These are phyloP conservation scores for Ormyrus pomaceus DNA, from an alignment of 2,888 invertebrate genomes.

Conservation along the genomic window DNA sequence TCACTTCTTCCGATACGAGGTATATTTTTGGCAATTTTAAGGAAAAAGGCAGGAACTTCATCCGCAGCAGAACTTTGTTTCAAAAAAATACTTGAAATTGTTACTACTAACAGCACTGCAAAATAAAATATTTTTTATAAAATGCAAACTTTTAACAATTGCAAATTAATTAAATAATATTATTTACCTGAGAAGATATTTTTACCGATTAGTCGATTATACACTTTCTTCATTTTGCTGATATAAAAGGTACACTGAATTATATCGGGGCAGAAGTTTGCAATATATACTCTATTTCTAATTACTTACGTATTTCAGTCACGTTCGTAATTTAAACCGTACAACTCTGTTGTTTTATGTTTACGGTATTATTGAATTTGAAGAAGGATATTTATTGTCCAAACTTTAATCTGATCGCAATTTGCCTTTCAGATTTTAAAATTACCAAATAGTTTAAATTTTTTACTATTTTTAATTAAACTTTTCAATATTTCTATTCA, in stretches of 20 bases:
- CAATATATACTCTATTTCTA: slow-evolving; percentile 64
- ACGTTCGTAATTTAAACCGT: slow-evolving; percentile 43
- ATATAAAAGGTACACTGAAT: slow-evolving; percentile 21
- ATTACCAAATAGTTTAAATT: no score
- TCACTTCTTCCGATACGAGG: slow-evolving; percentile 58
- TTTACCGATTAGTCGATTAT: neutral
- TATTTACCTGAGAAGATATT: slow-evolving; percentile 6
- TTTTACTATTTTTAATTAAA: no score
- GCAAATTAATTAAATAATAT: neutral
- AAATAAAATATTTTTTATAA: neutral
- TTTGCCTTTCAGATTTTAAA: no score
- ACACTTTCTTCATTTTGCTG: slow-evolving; percentile 38
- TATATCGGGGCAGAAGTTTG: slow-evolving; percentile 4
- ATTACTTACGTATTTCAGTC: slow-evolving; percentile 66
- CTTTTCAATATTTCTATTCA: no score
- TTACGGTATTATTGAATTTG: slow-evolving; percentile 23
- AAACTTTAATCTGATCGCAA: neutral
- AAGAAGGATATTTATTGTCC: slow-evolving; percentile 8
- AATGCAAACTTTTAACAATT: no score
- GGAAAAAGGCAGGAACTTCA: slow-evolving; percentile 70
- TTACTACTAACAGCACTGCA: slow-evolving; percentile 24
- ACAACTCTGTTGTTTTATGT: neutral
- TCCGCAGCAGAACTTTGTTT: slow-evolving; percentile 59
- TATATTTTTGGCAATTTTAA: slow-evolving; percentile 71
- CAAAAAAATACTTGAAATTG: neutral